These are phyloP conservation scores for Poeciliopsis prolifica DNA, from an alignment of 2,113 vertebrate genomes.

Conservation along the genomic window DNA sequence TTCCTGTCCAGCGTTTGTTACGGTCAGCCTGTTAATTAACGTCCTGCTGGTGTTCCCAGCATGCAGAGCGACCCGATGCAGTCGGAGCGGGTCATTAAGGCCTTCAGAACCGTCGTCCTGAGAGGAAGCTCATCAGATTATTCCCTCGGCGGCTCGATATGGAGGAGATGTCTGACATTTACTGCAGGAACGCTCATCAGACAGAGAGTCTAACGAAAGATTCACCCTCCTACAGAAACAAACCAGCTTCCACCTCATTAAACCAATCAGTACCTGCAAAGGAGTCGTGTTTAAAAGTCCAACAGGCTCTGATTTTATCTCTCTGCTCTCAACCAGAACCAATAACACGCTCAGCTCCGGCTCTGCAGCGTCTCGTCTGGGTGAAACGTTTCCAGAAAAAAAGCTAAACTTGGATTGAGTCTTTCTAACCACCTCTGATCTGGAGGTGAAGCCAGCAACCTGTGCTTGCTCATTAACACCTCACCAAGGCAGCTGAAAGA, in stretches of 20 bases:
- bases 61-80: not conserved
- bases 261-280: not conserved
- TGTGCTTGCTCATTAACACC: no score
- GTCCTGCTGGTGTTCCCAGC: not conserved
- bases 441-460: no score
- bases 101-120: not conserved
- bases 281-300: no score
- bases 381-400: no score
- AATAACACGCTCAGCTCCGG: no score
- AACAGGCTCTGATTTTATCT: no score
- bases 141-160: not conserved
- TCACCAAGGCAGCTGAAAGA: no score
- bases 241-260: not conserved
- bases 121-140: not conserved
- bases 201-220: not conserved
- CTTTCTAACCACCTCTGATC: no score
- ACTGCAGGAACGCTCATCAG: not conserved
- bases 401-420: no score
- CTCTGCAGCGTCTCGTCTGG: no score
- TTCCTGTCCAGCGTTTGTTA: not conserved
- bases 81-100: not conserved
- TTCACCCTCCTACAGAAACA: not conserved
- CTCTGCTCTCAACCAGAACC: no score
- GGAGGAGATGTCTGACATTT: not conserved
- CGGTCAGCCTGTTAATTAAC: not conserved